Base-by-base conservation (phyloP, 2,888 invertebrate species). In the Lasioglossum morio region DNA sequence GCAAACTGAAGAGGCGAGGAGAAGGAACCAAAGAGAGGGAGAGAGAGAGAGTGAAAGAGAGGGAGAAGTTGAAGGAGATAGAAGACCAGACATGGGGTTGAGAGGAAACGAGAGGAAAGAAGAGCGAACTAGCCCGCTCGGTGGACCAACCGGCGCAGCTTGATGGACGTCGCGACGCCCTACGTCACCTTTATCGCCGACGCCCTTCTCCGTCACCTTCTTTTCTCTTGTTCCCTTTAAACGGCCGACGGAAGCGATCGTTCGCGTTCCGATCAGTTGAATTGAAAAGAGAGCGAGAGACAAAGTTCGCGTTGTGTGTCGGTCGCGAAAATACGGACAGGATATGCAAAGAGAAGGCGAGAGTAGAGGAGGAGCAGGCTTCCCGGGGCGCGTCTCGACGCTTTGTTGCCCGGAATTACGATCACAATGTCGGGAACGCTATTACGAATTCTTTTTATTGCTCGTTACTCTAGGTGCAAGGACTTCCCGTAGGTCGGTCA, bases 131-230 rank as follows among this genome's bases (percentile, higher is more conserved):
- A 85, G 74, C 87, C 86, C 82, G 87, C 87, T 86, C 89, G 92
- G 91, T 92, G 93, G 91, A 93, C 93, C 94, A 93, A 94, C 94
- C 86, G 92, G 92, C 92, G 91, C 90, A 88, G 93, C 92, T 94
- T 95, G 95, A 95, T 94, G 94, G 93, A 95, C 94, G 94, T 94
- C 94, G 94, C 93, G 95, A 94, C 95, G 95, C 94, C 94, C 94
- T 94, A 92, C 92, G 93, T 93, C 93, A 93, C 93, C 91, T 93
- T 94, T 93, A 94, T 94, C 93, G 92, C 93, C 90, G 88, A 90
- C 92, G 89, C 92, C 92, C 93, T 90, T 79, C 87, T 81, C 88
- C 81, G 85, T 83, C 85, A 84, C 82, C 85, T 73, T 84, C 84
- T 87, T 86, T 81, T 77, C 72, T 48, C 73, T 84, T 78, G 75